These are phyloP conservation scores for Arctocebus calabarensis DNA, from an alignment of 2,797 vertebrate genomes.

Conservation along the genomic window DNA sequence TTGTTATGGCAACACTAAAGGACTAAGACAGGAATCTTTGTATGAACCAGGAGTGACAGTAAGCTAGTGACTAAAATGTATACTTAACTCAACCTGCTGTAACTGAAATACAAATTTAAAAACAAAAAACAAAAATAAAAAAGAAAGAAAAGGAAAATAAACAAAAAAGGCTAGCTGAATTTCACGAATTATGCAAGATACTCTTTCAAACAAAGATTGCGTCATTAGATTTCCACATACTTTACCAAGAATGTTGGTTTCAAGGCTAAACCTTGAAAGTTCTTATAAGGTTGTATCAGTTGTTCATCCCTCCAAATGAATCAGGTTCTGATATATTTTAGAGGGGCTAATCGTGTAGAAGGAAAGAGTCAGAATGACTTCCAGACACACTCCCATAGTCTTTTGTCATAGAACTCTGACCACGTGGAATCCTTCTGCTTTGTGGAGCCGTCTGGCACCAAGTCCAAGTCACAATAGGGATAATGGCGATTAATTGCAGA, in stretches of 20 bases:
- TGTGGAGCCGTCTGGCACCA: neutral
- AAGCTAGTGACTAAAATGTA: neutral
- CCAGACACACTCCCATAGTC: neutral
- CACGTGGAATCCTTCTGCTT: neutral
- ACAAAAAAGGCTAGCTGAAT: neutral
- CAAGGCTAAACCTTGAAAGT: neutral
- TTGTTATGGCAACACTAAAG: neutral
- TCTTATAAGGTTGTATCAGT: neutral
- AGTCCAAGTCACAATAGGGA: neutral
- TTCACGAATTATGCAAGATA: neutral
- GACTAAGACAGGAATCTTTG: neutral
- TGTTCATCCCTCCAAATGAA: neutral
- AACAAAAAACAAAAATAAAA: neutral
- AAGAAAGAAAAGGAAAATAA: neutral
- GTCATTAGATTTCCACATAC: neutral
- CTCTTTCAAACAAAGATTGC: conserved; percentile 4
- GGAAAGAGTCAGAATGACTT: neutral
- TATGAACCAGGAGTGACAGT: neutral
- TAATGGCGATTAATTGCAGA: neutral
- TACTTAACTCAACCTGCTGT: neutral
- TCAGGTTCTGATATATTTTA: neutral
- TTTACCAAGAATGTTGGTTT: neutral
- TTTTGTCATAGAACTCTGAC: neutral
- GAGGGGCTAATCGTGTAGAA: neutral
- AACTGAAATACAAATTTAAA: neutral